phyloP scores from a whole-genome alignment of 2,888 invertebrate genomes.

The Plemyria rubiginata region DNA sequence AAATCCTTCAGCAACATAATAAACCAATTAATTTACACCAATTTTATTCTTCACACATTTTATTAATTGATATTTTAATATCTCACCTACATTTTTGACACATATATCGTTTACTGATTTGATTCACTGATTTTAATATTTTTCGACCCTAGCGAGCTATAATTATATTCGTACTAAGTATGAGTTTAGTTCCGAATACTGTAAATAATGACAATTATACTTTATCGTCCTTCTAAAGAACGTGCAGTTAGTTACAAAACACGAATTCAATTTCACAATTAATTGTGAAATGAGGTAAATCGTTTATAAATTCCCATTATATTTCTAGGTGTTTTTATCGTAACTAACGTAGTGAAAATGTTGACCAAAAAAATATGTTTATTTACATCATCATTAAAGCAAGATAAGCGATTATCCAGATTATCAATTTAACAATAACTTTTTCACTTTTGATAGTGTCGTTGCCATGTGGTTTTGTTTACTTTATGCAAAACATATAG shows the following conservation, averaged over 20 bases:
- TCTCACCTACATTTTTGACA: too few relatives aligned
- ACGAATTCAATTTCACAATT: constrained; percentile 1
- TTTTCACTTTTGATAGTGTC: background rate
- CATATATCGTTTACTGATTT: too few relatives aligned
- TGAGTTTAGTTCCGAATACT: background rate
- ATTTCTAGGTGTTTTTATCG: background rate
- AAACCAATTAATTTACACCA: background rate
- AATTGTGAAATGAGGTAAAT: background rate
- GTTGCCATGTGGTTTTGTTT: background rate
- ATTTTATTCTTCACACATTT: background rate
- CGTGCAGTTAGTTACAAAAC: constrained; percentile 13
- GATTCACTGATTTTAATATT: background rate
- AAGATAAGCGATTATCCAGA: background rate
- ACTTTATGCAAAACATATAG: too few relatives aligned
- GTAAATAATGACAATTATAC: background rate
- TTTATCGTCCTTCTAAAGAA: constrained; percentile 4
- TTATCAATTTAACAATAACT: background rate
- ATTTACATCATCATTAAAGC: background rate
- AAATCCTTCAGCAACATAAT: constrained; percentile 22
- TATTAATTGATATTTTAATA: too few relatives aligned
- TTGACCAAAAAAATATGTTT: constrained; percentile 4
- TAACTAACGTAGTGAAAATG: constrained; percentile 6
- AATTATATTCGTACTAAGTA: background rate
- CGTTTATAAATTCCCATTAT: background rate
- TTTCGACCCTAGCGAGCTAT: background rate